phyloP scores from a whole-genome alignment of 2,113 vertebrate species.

The Thunnus thynnus region DNA sequence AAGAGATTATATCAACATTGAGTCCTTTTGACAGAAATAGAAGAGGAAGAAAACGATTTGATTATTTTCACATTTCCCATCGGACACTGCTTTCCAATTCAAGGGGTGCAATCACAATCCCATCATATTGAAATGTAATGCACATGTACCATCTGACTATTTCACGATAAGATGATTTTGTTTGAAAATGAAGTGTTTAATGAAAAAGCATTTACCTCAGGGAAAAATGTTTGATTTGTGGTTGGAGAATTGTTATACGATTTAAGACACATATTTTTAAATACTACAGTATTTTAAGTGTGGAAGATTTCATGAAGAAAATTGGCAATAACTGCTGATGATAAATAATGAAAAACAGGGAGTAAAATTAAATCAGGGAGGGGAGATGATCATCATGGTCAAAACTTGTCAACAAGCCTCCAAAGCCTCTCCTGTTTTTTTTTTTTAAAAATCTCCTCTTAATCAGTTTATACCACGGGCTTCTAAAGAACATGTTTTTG shows the following conservation, averaged over 20 bases:
- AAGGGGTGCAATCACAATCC: neutral
- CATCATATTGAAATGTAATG: neutral
- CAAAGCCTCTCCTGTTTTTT: slow-evolving; percentile 7
- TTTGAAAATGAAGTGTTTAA: slow-evolving; percentile 1
- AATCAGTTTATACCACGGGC: slow-evolving; percentile 27
- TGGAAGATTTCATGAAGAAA: slow-evolving; percentile 10
- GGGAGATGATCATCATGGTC: slow-evolving; percentile 17
- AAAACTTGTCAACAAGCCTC: slow-evolving; percentile 16
- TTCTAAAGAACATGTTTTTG: slow-evolving; percentile 18
- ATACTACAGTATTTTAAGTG: neutral
- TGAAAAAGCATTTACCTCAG: slow-evolving; percentile 16
- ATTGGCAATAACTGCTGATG: neutral
- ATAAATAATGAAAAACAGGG: neutral
- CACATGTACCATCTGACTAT: neutral
- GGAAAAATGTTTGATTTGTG: slow-evolving; percentile 11
- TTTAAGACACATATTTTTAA: slow-evolving; percentile 8
- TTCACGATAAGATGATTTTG: neutral
- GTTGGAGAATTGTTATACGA: neutral
- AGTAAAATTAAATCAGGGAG: slow-evolving; percentile 7
- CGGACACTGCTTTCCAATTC: neutral
- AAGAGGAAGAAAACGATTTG: neutral
- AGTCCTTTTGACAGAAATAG: slow-evolving; percentile 8
- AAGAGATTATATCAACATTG: slow-evolving; percentile 18
- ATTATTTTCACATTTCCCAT: slow-evolving; percentile 5
- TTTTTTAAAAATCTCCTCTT: slow-evolving; percentile 8